phyloP scores from a whole-genome alignment of 2,888 invertebrate species.

The Cheilosia vernalis region DNA sequence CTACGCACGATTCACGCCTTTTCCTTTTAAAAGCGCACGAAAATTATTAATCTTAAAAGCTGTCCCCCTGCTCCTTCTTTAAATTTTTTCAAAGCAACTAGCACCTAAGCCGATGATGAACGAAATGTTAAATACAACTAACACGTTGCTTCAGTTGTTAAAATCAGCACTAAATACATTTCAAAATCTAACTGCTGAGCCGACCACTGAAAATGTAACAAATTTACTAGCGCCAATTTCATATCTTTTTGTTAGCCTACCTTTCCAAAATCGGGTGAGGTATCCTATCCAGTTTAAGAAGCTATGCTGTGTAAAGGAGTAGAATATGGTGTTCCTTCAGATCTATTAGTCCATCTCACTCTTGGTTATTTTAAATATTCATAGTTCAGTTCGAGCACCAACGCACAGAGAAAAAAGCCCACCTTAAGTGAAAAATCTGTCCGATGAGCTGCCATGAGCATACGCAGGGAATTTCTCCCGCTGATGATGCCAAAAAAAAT shows the following conservation, averaged over 20 bases:
- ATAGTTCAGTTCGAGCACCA: conserved; percentile 29
- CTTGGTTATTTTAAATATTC: conserved; percentile 18
- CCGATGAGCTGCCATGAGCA: conserved; percentile 4
- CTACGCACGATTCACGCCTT: conserved; percentile 41
- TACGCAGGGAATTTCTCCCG: conserved; percentile 33
- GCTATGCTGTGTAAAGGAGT: neutral
- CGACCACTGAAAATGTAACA: conserved; percentile 24
- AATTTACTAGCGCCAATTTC: neutral
- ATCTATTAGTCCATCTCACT: neutral
- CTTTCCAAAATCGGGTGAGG: neutral
- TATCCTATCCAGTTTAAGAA: neutral
- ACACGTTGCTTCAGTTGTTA: too few relatives aligned
- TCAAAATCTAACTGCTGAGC: conserved; percentile 13
- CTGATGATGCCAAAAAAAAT: neutral
- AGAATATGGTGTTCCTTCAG: too few relatives aligned
- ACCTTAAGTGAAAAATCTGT: neutral
- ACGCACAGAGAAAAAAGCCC: neutral
- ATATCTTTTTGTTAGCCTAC: neutral
- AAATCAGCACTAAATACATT: neutral
- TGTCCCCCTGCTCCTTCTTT: conserved; percentile 14
- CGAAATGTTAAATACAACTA: too few relatives aligned
- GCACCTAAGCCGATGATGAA: neutral
- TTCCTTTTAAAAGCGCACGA: conserved; percentile 42
- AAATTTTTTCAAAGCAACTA: conserved; percentile 13
- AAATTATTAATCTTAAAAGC: conserved; percentile 65